Percentiles rank a stretch among this genome's conserved stretches.
These are phyloP conservation scores for Eurosta solidaginis DNA, from an alignment of 1,140 invertebrate species.

Conservation along the genomic window DNA sequence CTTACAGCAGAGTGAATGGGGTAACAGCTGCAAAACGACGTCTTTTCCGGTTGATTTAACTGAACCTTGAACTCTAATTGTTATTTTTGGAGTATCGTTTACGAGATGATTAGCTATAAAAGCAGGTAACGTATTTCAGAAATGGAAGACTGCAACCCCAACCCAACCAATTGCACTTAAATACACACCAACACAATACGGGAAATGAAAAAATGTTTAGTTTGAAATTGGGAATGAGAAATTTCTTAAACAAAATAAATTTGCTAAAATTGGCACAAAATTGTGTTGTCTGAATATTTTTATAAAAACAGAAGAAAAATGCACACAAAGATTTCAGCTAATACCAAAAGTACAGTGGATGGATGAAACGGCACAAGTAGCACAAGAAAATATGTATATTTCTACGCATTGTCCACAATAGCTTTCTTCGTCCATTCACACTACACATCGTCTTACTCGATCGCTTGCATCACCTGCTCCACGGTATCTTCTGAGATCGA, in stretches of 20 bases:
- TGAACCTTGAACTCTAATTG: constrained; percentile 24
- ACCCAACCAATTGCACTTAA: too few relatives aligned
- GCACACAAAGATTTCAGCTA: not conserved
- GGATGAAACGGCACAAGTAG: not conserved
- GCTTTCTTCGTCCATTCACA: too few relatives aligned
- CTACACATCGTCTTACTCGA: not conserved
- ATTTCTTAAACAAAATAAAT: constrained; percentile 24
- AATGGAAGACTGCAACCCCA: not conserved
- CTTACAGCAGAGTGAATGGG: not conserved
- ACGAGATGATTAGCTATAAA: not conserved
- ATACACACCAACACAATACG: not conserved
- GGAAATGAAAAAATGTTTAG: not conserved
- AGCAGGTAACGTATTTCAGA: not conserved
- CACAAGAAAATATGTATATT: too few relatives aligned
- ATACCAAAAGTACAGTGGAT: not conserved
- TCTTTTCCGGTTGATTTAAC: constrained; percentile 28
- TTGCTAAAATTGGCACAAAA: constrained; percentile 9
- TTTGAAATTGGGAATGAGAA: not conserved
- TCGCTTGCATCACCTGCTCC: not conserved
- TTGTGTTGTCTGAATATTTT: not conserved
- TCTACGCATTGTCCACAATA: too few relatives aligned
- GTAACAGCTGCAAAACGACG: not conserved
- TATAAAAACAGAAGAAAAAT: not conserved
- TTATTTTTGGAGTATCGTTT: not conserved
- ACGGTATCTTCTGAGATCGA: constrained; percentile 14